Percentiles rank a stretch among this genome's conserved stretches.
Conservation (phyloP, 2,113 vertebrate genomes). For the Symphodus melops region DNA sequence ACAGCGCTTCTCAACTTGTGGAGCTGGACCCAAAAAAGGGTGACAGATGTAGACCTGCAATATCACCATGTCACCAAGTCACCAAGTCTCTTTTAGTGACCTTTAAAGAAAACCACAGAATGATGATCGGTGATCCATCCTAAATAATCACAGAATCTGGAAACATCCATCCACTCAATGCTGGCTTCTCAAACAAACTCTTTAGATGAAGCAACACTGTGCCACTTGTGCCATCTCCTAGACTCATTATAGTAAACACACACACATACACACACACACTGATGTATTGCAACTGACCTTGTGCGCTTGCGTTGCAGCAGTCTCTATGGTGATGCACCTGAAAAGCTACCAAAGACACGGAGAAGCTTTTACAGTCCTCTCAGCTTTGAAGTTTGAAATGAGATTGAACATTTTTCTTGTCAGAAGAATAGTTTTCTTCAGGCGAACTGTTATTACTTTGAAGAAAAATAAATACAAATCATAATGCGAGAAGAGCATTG, state of each 20-base stretch:
- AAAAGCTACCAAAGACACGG: slow-evolving; percentile 32
- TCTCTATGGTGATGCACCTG: slow-evolving; percentile 67
- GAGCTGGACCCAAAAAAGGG: no score
- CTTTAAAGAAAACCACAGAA: slow-evolving; percentile 10
- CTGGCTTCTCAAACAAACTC: slow-evolving; percentile 2
- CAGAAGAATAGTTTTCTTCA: slow-evolving; percentile 20
- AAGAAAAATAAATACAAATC: background rate
- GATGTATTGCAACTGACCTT: slow-evolving; percentile 52
- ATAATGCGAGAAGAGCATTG: background rate
- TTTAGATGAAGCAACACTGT: slow-evolving; percentile 3
- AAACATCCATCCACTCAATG: background rate
- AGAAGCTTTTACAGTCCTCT: slow-evolving; percentile 36
- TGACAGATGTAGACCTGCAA: no score
- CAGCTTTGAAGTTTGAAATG: slow-evolving; percentile 17
- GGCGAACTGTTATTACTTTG: background rate
- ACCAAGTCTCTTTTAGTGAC: background rate
- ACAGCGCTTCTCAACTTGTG: no score
- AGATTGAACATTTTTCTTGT: slow-evolving; percentile 15
- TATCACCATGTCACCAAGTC: no score
- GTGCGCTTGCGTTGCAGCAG: slow-evolving; percentile 24
- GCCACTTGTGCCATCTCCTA: background rate
- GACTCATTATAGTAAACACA: slow-evolving; percentile 17
- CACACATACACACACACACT: slow-evolving; percentile 5
- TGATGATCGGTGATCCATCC: background rate
- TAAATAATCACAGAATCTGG: slow-evolving; percentile 10